Evolutionary conservation across 2,113 vertebrate genomes (phyloP).

Genomic region (Mastomys natalensis): DNA sequence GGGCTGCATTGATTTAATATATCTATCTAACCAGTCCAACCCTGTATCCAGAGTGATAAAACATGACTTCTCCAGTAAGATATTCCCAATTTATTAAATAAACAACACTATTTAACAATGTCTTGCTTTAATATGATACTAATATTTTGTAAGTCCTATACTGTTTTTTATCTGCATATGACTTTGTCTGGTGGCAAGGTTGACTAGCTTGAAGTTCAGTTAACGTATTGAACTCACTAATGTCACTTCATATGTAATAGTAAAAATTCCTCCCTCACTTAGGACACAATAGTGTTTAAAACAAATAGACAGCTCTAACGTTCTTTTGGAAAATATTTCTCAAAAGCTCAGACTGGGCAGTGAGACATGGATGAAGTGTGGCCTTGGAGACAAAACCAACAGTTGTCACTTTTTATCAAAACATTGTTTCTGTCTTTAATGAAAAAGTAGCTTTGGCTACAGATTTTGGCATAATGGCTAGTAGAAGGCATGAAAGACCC

Average conservation of each 20-base stretch:
- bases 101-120: neutral
- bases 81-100: neutral
- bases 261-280: neutral
- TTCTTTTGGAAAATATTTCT: neutral
- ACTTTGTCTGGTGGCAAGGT: neutral
- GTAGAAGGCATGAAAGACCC: neutral
- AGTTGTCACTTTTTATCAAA: neutral
- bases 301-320: neutral
- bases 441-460: neutral
- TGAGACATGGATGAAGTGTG: neutral
- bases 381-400: neutral
- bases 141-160: neutral
- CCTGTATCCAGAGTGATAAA: neutral
- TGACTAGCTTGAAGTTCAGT: neutral
- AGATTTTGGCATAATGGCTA: neutral
- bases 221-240: neutral
- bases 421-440: neutral
- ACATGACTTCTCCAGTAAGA: neutral
- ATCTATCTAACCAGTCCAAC: neutral
- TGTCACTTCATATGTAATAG: neutral
- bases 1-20: neutral
- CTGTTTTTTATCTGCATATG: neutral
- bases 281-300: neutral
- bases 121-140: neutral
- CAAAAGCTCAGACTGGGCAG: neutral